Evolutionary conservation across 1,140 invertebrate species (phyloP).

Genomic region (Drosophila pectinifera): DNA sequence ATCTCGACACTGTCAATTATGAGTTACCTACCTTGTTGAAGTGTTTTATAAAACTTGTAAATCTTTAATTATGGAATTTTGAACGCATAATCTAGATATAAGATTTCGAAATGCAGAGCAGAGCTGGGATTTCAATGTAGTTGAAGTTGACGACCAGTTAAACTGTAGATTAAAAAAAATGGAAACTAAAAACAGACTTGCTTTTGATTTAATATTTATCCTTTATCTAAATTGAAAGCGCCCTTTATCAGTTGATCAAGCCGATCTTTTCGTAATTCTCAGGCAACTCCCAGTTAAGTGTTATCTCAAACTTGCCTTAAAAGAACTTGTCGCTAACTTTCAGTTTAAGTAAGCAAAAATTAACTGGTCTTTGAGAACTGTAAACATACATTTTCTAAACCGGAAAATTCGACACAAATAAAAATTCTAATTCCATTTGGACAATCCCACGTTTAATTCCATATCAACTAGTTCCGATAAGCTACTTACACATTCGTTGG

Average conservation of each 20-base stretch:
- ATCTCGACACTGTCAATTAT: slow-evolving; percentile 5
- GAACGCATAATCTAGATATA: no score
- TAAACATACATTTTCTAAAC: not conserved
- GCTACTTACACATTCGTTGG: slow-evolving; percentile 17
- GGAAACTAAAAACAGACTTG: no score
- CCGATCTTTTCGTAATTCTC: no score
- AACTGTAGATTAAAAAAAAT: no score
- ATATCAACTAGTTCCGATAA: slow-evolving; percentile 4
- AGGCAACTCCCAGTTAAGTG: not conserved
- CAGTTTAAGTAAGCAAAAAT: not conserved
- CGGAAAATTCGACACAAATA: not conserved
- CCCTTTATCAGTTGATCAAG: no score
- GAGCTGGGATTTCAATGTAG: not conserved
- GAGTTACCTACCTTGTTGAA: not conserved
- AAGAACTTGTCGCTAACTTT: not conserved
- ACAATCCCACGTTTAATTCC: slow-evolving; percentile 7
- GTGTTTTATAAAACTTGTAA: not conserved
- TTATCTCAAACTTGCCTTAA: not conserved
- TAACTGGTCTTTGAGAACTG: not conserved
- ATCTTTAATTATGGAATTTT: not conserved
- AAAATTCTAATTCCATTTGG: not conserved
- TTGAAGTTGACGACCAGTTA: not conserved
- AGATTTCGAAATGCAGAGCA: not conserved
- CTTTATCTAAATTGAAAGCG: no score
- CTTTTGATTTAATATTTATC: no score